Conservation (phyloP, 2,888 invertebrate species). For the Hymenopus coronatus region DNA sequence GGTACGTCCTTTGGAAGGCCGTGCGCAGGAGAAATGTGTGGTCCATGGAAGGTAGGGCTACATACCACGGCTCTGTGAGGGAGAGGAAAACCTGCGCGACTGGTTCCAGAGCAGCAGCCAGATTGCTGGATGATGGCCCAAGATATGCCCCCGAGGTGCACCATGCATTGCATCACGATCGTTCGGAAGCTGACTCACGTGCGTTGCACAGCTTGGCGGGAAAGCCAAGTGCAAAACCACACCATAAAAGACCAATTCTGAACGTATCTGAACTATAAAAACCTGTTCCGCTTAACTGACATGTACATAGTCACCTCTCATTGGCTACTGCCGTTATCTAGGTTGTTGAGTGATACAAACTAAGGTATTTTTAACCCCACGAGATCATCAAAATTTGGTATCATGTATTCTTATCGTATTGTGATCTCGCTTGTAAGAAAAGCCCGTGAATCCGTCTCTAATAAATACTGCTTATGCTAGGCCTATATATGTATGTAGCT, state of each 20-base stretch:
- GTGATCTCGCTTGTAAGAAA: no score
- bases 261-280: no score
- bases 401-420: no score
- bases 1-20: neutral
- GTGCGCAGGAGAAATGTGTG: neutral
- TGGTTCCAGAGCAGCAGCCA: neutral
- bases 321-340: no score
- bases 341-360: no score
- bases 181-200: neutral
- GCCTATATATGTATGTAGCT: no score
- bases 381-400: no score
- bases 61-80: neutral
- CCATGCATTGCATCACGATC: neutral
- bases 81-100: neutral
- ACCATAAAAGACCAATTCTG: neutral
- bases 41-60: neutral
- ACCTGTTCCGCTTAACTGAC: no score
- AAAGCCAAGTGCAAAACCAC: neutral
- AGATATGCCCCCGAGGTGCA: neutral
- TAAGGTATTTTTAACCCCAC: no score
- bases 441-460: no score
- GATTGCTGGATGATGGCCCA: neutral
- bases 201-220: neutral
- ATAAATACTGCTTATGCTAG: no score
- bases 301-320: no score